Evolutionary conservation across 2,797 vertebrate species (phyloP).

Genomic region (Typhlichthys subterraneus): DNA sequence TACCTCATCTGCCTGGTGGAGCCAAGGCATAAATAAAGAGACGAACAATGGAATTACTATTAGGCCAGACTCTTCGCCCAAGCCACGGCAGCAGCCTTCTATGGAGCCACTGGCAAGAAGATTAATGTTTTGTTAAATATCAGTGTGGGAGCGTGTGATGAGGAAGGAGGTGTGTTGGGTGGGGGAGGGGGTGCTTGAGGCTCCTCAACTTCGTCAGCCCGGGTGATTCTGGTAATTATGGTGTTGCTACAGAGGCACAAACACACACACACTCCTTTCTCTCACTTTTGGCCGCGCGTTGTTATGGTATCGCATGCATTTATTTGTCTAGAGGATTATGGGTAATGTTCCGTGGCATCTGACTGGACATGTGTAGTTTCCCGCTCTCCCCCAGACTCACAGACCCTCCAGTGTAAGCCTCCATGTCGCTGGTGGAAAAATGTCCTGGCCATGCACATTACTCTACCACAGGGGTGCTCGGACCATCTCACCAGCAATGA

Average conservation of each 20-base stretch:
- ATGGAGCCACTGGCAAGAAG: constrained; percentile 98
- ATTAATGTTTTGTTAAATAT: constrained; percentile 99
- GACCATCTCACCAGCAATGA: no score
- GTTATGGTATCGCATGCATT: constrained; percentile 73
- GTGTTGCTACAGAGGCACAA: constrained; percentile 76
- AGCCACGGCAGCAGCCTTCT: constrained; percentile 93
- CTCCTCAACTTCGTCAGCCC: constrained; percentile 92
- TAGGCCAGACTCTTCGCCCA: constrained; percentile 78
- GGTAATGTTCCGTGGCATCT: constrained; percentile 69
- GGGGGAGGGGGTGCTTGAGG: constrained; percentile 68
- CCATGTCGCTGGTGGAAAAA: constrained; percentile 32
- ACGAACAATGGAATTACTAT: constrained; percentile 98
- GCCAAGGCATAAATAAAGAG: constrained; percentile 96
- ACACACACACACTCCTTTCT: constrained; percentile 62
- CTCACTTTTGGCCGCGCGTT: constrained; percentile 63
- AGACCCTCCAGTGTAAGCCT: constrained; percentile 43
- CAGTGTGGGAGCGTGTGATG: constrained; percentile 93
- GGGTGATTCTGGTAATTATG: constrained; percentile 83
- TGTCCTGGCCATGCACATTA: background rate
- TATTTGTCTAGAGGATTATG: constrained; percentile 73
- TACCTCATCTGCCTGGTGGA: constrained; percentile 98
- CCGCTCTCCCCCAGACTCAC: constrained; percentile 55
- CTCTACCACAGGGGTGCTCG: no score
- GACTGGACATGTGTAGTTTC: constrained; percentile 60
- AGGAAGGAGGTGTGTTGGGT: constrained; percentile 40